Evolutionary conservation across 2,797 vertebrate species (phyloP).

Genomic region (Apodemus agrarius): DNA sequence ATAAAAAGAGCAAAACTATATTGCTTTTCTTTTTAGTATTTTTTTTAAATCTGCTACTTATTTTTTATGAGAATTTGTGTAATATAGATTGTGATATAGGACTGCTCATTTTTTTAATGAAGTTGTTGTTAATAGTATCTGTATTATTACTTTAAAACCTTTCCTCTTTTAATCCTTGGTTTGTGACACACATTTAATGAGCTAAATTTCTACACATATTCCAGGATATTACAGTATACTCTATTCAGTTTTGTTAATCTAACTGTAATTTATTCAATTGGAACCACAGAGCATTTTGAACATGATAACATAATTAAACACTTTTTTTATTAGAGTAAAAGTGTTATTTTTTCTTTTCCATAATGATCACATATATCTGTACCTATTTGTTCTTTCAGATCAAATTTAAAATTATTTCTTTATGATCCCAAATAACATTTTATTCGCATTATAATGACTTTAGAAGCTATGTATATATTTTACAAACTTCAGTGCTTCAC

Average conservation of each 20-base stretch:
- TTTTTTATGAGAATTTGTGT: neutral
- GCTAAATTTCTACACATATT: neutral
- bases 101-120: neutral
- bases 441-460: slow-evolving; percentile 63
- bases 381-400: slow-evolving; percentile 22
- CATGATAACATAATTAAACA: slow-evolving; percentile 35
- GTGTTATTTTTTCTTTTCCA: slow-evolving; percentile 31
- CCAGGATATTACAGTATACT: neutral
- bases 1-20: neutral
- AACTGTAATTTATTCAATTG: slow-evolving; percentile 26
- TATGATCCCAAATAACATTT: slow-evolving; percentile 37
- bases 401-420: slow-evolving; percentile 64
- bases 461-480: slow-evolving; percentile 55
- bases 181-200: neutral
- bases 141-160: neutral
- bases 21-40: neutral
- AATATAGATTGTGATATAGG: neutral
- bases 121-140: neutral
- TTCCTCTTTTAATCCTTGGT: neutral
- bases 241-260: neutral
- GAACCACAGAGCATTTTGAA: slow-evolving; percentile 36
- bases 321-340: slow-evolving; percentile 22
- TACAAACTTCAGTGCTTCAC: slow-evolving; percentile 17
- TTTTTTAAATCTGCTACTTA: neutral
- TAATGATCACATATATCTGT: slow-evolving; percentile 27